Base-by-base conservation (phyloP, 2,113 vertebrate genomes). In the Xiphophorus maculatus region DNA sequence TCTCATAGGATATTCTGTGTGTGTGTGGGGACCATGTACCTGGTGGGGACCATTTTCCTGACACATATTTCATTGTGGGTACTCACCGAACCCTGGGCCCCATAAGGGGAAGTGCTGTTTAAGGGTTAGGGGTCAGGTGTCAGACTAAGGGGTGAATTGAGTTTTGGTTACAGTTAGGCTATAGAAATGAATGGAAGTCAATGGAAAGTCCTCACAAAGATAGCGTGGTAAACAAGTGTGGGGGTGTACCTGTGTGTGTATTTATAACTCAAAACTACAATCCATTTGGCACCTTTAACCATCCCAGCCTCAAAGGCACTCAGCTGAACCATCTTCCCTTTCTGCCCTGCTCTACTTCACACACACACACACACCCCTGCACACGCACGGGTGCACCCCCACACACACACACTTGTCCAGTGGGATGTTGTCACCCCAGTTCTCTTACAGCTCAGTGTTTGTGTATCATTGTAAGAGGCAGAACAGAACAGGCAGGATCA, bases 281-380 rank as follows among this genome's bases (percentile, higher is more conserved):
- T 74, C 42, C 42, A 75, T 89, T 86, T 71, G 85, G 80, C 74
- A 85, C 79, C 76, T 69, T 81, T 82, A 91, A 92, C 83, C 76
- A 80, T 85, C 80, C 74, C 82, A 67, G 61, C 83, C 48, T 78
- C 87, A 85, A 76, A 83, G 74, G 83, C 86, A 84, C 87, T 84
- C 84, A 86, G 83, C 74, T 71, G 25, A 74, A 80, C 85, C 63
- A n/a, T 80, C 40, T 79, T 63, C 54, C 58, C 22, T 51, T n/a
- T 64, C 40, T 15, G 12, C 9, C 66, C 13, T 66, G 25, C 30
- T 61, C 63, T 27, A 64, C 37, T 70, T 42, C 54, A 42, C 12
- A 63, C 76, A 74, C 67, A 63, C 37, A 66, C 61, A 73, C 62
- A 35, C 25, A 35, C 22, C 51, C 81, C 60, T 29, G 74, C 67